Evolutionary conservation across 2,113 vertebrate genomes (phyloP), one percentile per base, ranked within the genome.

Genomic region (Cavia porcellus): DNA sequence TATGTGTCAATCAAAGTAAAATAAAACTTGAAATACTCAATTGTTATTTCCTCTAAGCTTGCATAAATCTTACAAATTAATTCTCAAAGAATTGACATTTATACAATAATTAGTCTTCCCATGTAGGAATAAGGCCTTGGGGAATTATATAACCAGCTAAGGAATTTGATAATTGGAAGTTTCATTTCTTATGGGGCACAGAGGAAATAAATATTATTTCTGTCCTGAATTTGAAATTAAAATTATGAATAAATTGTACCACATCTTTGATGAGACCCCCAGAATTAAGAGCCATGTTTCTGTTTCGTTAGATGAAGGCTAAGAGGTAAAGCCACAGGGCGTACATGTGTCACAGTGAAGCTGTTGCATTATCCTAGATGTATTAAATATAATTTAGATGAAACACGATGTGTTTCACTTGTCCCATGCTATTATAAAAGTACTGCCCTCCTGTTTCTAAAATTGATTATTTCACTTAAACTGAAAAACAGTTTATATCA

Each of bases 81-180:
- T 80, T 96, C 42, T 97, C 28, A 83, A 92, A 45, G 17, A 96
- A 82, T 94, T 96, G 96, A 94, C 93, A 96, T 93, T 96, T 95
- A 92, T 96, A 7, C 15, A 94, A 95, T 97, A 97, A 96, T 96
- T 97, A 96, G 74, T 93, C 72, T 93, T 96, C 12, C 80, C 83
- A 84, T 80, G 61, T 86, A 97, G 85, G 83, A 80, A 92, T 89
- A 89, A 95, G 57, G 25, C 83, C 91, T 89, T 81, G 24, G 93
- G 86, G 89, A 86, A 92, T 94, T 91, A 62, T 19, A 19, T 86
- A 96, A 87, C 10, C 15, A 93, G n/a, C 61, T 70, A 92, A 95
- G 66, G 92, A 96, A 95, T 89, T 95, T 94, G 91, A 75, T 98
- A 94, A 96, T 95, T 95, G 38, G n/a, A 95, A 94, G 68, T 70